Percentiles rank a stretch among this genome's conserved stretches.
Conservation (phyloP, 2,113 vertebrate genomes). For the Sus scrofa region DNA sequence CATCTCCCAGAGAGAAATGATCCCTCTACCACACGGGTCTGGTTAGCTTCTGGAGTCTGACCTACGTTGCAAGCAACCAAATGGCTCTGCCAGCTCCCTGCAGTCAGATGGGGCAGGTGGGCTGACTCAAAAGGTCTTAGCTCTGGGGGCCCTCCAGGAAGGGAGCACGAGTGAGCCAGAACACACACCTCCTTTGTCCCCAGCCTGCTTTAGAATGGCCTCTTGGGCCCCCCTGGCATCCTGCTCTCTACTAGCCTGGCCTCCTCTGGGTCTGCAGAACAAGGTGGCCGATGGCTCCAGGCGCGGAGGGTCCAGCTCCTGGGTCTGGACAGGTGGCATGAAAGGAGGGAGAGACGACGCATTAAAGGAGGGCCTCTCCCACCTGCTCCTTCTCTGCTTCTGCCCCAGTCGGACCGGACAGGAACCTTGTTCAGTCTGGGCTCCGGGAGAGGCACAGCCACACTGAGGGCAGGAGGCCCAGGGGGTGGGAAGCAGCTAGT, state of each 20-base stretch:
- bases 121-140: background rate
- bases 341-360: background rate
- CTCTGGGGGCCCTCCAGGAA: background rate
- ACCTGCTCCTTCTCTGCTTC: too few relatives aligned
- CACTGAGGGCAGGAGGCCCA: background rate
- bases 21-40: fast-evolving
- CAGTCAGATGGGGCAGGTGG: background rate
- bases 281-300: background rate
- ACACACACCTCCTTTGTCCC: too few relatives aligned
- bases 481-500: fast-evolving
- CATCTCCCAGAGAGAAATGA: background rate
- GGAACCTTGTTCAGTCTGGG: background rate
- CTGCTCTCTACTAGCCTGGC: background rate
- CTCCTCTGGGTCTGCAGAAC: background rate
- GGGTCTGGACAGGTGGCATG: background rate
- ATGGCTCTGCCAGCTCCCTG: background rate
- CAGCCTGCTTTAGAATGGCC: background rate
- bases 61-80: fast-evolving
- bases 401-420: background rate
- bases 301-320: background rate
- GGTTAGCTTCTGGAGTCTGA: background rate
- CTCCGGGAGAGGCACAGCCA: fast-evolving
- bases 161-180: too few relatives aligned
- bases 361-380: background rate
- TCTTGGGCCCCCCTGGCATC: background rate